Percentiles rank a stretch among this genome's conserved stretches.
Conservation (phyloP, 2,888 invertebrate species). For the Meliscaeva auricollis region DNA sequence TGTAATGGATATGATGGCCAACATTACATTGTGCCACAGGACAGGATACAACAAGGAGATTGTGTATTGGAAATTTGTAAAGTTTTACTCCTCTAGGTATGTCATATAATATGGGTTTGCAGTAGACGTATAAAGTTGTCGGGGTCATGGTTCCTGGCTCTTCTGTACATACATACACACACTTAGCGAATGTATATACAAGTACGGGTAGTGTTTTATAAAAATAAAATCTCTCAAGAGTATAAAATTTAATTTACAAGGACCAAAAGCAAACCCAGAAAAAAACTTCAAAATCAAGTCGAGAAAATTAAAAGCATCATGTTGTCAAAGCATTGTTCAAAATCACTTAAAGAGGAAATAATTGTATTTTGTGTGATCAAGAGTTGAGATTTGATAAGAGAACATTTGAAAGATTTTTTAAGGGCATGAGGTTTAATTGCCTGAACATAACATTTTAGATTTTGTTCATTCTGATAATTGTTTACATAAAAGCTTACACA, state of each 20-base stretch:
- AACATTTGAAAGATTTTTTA: constrained; percentile 1
- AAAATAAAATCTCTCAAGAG: constrained; percentile 25
- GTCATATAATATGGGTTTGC: constrained; percentile 26
- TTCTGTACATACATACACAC: not conserved
- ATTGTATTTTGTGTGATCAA: constrained; percentile 12
- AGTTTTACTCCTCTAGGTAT: constrained; percentile 48
- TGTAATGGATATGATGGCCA: constrained; percentile 30
- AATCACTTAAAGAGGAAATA: not conserved
- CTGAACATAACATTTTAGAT: too few relatives aligned
- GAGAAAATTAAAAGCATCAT: constrained; percentile 31
- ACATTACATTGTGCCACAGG: constrained; percentile 25
- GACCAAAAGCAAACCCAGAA: constrained; percentile 7
- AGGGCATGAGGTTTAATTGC: not conserved
- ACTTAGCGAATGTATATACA: constrained; percentile 25
- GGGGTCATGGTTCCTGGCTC: not conserved
- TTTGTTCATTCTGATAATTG: too few relatives aligned
- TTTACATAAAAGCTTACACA: too few relatives aligned
- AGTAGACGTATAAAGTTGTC: not conserved
- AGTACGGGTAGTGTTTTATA: constrained; percentile 3
- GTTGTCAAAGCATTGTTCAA: constrained; percentile 15
- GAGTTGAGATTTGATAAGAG: not conserved
- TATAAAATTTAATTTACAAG: constrained; percentile 35
- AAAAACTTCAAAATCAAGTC: constrained; percentile 15
- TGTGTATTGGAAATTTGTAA: constrained; percentile 71
- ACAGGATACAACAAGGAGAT: constrained; percentile 58